Evolutionary conservation across 2,113 vertebrate species (phyloP).

Genomic region (Pteruthius melanotis): DNA sequence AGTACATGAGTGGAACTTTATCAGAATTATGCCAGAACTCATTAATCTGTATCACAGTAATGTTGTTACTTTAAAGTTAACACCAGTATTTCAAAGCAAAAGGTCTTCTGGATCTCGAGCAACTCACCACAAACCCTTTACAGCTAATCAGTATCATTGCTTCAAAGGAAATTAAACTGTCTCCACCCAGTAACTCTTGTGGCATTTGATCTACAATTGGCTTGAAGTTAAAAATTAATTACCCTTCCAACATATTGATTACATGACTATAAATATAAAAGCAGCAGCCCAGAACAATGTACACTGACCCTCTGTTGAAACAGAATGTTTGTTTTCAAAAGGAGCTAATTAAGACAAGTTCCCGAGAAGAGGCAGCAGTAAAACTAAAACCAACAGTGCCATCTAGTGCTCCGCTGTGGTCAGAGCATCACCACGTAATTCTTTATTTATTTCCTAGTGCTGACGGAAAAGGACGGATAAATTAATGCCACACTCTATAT

Average conservation of each 20-base stretch:
- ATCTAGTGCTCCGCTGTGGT: constrained; percentile 47
- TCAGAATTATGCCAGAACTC: constrained; percentile 11
- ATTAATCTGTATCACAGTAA: constrained; percentile 14
- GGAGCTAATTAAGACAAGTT: constrained; percentile 61
- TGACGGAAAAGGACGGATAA: not conserved
- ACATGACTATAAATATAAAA: constrained; percentile 80
- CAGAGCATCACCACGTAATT: accelerated
- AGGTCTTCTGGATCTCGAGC: constrained; percentile 44
- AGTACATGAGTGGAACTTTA: constrained; percentile 6
- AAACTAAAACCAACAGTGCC: constrained; percentile 70
- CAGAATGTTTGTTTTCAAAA: constrained; percentile 75
- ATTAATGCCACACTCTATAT: not conserved
- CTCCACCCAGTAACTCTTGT: constrained; percentile 70
- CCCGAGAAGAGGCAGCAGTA: not conserved
- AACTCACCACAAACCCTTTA: constrained; percentile 31
- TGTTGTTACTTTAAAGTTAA: constrained; percentile 43
- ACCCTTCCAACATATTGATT: constrained; percentile 81
- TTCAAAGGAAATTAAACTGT: constrained; percentile 73
- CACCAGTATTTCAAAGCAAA: constrained; percentile 49
- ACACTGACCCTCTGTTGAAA: constrained; percentile 75
- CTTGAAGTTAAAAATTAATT: constrained; percentile 83
- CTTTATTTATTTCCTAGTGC: not conserved
- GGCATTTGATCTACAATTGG: constrained; percentile 76
- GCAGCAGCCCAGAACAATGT: constrained; percentile 71
- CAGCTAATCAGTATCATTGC: constrained; percentile 65